Conservation (phyloP, 92 coral and sea anemone species). For the Muricea muricata region DNA sequence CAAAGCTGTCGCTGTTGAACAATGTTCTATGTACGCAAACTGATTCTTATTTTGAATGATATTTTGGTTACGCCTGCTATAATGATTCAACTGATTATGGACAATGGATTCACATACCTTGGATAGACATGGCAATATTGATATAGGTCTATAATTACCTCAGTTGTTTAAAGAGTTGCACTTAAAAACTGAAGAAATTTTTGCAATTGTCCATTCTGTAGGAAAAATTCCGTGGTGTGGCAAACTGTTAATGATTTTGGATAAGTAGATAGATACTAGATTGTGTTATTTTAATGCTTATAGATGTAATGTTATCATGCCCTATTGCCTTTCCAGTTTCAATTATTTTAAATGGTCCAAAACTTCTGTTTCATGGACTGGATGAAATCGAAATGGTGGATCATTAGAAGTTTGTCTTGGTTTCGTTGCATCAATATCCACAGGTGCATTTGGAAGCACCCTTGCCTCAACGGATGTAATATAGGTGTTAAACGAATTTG, state of each 20-base stretch:
- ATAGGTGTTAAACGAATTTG: background rate
- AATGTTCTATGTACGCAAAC: background rate
- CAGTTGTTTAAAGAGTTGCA: background rate
- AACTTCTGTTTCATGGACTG: no score
- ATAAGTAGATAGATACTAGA: no score
- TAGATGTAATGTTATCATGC: no score
- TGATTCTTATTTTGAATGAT: no score
- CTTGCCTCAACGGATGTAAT: background rate
- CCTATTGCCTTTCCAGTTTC: no score
- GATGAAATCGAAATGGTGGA: no score
- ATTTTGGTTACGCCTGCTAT: no score
- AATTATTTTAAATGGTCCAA: no score
- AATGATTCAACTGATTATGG: background rate
- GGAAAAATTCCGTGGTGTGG: background rate
- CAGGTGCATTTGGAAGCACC: no score
- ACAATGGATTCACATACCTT: background rate
- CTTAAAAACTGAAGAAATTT: background rate
- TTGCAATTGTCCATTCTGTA: background rate
- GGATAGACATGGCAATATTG: background rate
- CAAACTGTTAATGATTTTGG: no score
- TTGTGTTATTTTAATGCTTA: no score
- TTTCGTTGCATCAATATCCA: background rate
- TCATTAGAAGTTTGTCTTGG: background rate
- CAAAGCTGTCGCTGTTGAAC: background rate
- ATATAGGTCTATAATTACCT: conserved; percentile 12